Evolutionary conservation across 1,140 invertebrate species (phyloP).

Genomic region (Drosophila auraria): DNA sequence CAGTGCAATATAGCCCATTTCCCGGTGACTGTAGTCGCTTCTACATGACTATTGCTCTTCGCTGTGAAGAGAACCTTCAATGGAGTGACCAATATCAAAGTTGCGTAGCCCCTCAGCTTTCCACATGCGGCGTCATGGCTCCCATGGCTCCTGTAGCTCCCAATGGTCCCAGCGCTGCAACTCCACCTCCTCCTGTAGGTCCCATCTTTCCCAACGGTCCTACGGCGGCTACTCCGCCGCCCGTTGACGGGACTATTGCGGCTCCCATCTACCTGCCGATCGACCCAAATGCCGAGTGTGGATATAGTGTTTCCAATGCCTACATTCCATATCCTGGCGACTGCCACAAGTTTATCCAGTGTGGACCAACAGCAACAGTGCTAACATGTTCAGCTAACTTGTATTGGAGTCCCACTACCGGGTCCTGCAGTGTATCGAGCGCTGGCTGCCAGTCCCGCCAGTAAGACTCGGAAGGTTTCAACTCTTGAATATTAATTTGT

Average conservation of each 20-base stretch:
- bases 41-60: conserved; percentile 23
- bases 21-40: conserved; percentile 54
- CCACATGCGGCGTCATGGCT: not conserved
- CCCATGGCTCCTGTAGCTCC: not conserved
- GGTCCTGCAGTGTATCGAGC: conserved; percentile 26
- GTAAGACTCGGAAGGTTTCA: not conserved
- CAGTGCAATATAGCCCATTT: conserved; percentile 32
- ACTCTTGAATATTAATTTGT: not conserved
- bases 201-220: conserved; percentile 1
- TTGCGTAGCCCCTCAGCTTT: conserved; percentile 38
- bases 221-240: conserved; percentile 47
- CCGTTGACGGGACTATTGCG: not conserved
- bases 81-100: conserved; percentile 28
- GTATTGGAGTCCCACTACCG: conserved; percentile 41
- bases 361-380: conserved; percentile 47
- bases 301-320: not conserved
- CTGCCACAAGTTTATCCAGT: conserved; percentile 73
- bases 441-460: not conserved
- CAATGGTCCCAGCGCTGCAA: not conserved
- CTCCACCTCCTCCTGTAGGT: not conserved
- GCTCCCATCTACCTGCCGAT: conserved; percentile 5
- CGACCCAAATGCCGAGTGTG: conserved; percentile 27
- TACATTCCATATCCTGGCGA: conserved; percentile 66
- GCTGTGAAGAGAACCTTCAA: conserved; percentile 34
- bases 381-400: conserved; percentile 47